Conservation (phyloP, 1,140 invertebrate genomes). For the Limonius californicus region DNA sequence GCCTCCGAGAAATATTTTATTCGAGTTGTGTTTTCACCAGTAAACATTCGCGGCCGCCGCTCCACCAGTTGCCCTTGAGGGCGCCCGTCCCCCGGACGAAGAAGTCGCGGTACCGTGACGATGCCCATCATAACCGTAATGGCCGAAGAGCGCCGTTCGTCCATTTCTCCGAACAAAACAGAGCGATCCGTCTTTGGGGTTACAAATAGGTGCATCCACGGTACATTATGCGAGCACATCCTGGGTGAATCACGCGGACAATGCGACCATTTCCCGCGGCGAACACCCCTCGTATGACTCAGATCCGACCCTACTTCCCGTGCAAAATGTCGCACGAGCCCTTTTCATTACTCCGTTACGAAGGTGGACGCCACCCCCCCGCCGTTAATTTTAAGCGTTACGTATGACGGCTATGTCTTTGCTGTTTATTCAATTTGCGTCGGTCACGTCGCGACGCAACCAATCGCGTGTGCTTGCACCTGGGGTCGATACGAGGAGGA, state of each 20-base stretch:
- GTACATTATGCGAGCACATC: conserved; percentile 35
- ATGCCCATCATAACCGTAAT: conserved; percentile 19
- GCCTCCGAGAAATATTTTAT: background rate
- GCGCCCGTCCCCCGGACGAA: background rate
- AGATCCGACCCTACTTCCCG: conserved; percentile 10
- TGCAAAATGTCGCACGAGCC: conserved; percentile 22
- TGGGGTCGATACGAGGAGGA: conserved; percentile 39
- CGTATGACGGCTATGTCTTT: conserved; percentile 2
- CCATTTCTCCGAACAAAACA: conserved; percentile 11
- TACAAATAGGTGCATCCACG: conserved; percentile 37
- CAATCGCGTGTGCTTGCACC: conserved; percentile 33
- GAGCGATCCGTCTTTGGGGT: conserved; percentile 22
- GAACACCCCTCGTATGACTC: conserved; percentile 18
- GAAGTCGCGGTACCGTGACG: conserved; percentile 5
- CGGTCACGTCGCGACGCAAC: conserved; percentile 25
- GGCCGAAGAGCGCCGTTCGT: conserved; percentile 6
- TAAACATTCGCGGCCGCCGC: background rate
- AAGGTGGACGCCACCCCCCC: background rate
- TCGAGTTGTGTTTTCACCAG: background rate
- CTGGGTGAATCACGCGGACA: conserved; percentile 34
- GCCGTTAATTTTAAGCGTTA: conserved; percentile 4
- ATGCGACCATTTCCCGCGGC: conserved; percentile 32
- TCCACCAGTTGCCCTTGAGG: no score
- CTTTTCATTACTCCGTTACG: conserved; percentile 7
- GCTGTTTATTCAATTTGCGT: conserved; percentile 22